Conservation (phyloP, 2,888 invertebrate species). For the Ptychoptera contaminata region DNA sequence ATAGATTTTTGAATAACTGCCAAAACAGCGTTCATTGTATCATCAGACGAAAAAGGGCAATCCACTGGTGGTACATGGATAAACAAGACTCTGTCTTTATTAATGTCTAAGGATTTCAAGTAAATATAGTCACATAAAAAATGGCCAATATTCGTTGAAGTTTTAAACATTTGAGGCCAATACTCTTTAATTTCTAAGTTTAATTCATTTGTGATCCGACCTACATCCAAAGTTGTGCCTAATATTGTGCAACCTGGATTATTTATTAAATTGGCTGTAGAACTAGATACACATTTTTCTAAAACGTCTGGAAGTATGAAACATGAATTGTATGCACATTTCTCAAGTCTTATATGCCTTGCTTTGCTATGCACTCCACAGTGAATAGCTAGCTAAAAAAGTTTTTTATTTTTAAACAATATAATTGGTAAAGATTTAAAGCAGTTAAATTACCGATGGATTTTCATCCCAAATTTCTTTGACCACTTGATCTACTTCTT, state of each 20-base stretch:
- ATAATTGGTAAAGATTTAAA: neutral
- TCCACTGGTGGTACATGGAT: constrained; percentile 59
- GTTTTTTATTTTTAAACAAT: neutral
- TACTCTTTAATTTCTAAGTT: constrained; percentile 4
- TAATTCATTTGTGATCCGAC: constrained; percentile 29
- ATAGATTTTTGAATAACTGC: constrained; percentile 25
- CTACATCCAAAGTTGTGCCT: constrained; percentile 21
- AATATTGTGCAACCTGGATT: constrained; percentile 15
- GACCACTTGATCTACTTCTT: constrained; percentile 39
- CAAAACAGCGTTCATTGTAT: constrained; percentile 36
- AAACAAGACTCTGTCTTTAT: constrained; percentile 44
- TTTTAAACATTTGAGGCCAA: neutral
- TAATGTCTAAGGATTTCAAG: constrained; percentile 49
- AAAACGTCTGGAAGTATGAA: constrained; percentile 24
- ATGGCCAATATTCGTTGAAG: constrained; percentile 38
- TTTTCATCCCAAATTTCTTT: constrained; percentile 45
- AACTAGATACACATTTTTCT: constrained; percentile 16
- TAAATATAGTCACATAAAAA: constrained; percentile 67
- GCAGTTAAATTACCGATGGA: constrained; percentile 38
- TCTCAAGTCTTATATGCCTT: constrained; percentile 24
- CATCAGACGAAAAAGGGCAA: constrained; percentile 40
- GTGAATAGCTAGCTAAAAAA: constrained; percentile 24
- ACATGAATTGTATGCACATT: constrained; percentile 25
- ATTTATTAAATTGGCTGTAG: constrained; percentile 15
- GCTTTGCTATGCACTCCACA: constrained; percentile 26